Evolutionary conservation across 2,888 invertebrate genomes (phyloP), one percentile per base, ranked within the genome.

Genomic region (Eupithecia subumbrata): DNA sequence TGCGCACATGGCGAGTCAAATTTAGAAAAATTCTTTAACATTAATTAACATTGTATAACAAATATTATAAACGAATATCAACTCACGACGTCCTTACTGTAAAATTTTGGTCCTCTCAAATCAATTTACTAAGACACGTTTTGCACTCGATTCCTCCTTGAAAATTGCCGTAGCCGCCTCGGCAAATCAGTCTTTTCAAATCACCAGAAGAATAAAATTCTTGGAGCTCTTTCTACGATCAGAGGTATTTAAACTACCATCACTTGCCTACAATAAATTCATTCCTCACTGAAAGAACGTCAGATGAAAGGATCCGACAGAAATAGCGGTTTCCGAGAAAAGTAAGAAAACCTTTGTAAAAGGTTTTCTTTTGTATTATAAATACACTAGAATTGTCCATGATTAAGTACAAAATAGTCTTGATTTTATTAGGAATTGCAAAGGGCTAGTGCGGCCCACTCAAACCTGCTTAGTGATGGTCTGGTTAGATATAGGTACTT

Each of bases 251-350:
- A 30, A 37, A 34, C 34, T 11, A 40, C 66, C 66, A n/a, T 67
- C 11, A 67, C 66, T 67, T 40, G 5, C 34, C 30, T 64, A 40
- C 37, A 25, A 60, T 60, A 60, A 60, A 60, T 25, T 60, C 60
- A 25, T 60, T 60, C 12, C 69, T 22, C 18, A 16, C 71, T 63
- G 18, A 71, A 63, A 71, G 63, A 71, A 63, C 71, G 11, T 71
- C 40, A 18, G 22, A 60, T 63, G 63, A 43, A 63, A 40, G 63
- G 60, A 63, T 71, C 18, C 18, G 11, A 63, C 25, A 71, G 45
- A 25, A 40, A 71, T 43, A 18, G 43, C 34, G 1, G n/a, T 40
- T 67, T 40, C 66, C 66, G 12, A 67, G 66, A 67, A 67, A 67
- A n/a, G 16, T 37, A 37, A 18, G 37, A 37, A 66, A 66, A 40